Conservation (phyloP, 2,888 invertebrate species). For the Chalcosyrphus nemorum region DNA sequence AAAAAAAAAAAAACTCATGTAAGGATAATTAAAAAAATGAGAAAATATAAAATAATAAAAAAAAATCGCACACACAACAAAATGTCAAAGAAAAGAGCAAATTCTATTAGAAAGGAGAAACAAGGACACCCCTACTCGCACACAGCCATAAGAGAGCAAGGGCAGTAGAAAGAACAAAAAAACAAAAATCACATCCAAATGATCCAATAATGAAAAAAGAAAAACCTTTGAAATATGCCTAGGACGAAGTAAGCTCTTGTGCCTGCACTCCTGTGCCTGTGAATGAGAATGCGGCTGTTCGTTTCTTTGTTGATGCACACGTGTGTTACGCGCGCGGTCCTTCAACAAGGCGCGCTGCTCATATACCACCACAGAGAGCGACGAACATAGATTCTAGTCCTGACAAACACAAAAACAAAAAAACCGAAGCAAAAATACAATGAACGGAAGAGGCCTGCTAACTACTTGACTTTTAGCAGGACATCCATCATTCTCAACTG, state of each 20-base stretch:
- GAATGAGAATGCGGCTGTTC: conserved; percentile 4
- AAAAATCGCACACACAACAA: not conserved
- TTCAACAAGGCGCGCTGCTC: not conserved
- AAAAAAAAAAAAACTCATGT: not conserved
- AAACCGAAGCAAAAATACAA: too few relatives aligned
- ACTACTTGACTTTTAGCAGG: conserved; percentile 5
- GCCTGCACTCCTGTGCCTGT: not conserved
- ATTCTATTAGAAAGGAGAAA: not conserved
- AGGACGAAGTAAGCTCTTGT: not conserved
- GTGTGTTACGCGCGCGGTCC: conserved; percentile 28
- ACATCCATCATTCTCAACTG: not conserved
- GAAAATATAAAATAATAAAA: not conserved
- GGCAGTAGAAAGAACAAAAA: conserved; percentile 17
- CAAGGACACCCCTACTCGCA: not conserved
- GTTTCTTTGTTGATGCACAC: conserved; percentile 33
- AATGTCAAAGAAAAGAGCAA: conserved; percentile 15
- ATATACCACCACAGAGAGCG: not conserved
- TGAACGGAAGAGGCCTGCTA: not conserved
- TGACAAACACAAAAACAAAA: too few relatives aligned
- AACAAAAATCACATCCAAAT: not conserved
- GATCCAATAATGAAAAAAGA: conserved; percentile 29
- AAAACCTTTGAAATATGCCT: conserved; percentile 32
- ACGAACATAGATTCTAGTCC: not conserved
- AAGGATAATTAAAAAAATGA: conserved; percentile 28
- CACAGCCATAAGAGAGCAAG: not conserved